Conservation (phyloP, 2,113 vertebrate species). For the Gopherus flavomarginatus region DNA sequence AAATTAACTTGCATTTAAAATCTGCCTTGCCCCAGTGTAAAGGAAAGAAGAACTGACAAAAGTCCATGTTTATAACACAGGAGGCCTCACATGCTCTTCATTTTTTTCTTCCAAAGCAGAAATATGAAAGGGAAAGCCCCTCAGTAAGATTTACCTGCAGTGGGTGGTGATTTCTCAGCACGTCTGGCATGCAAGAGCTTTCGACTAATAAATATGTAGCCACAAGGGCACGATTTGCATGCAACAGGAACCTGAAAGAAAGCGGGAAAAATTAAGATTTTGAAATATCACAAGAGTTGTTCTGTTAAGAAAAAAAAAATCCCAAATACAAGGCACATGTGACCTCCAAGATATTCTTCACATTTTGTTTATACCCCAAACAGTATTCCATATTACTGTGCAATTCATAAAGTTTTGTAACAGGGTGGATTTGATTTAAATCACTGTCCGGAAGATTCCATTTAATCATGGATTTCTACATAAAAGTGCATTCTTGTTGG, state of each 20-base stretch:
- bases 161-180: constrained; percentile 86
- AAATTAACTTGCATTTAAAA: not conserved
- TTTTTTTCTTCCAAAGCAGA: not conserved
- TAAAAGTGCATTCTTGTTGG: too few species aligned
- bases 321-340: not conserved
- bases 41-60: not conserved
- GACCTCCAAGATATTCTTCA: not conserved
- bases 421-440: too few species aligned
- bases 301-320: not conserved
- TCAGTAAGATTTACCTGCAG: constrained; percentile 80
- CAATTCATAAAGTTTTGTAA: not conserved
- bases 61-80: not conserved
- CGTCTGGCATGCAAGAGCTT: constrained; percentile 95
- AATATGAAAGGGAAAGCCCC: not conserved
- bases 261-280: not conserved
- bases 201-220: constrained; percentile 97
- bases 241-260: constrained; percentile 93
- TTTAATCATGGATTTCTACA: too few species aligned
- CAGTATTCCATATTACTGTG: not conserved
- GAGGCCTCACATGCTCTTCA: not conserved
- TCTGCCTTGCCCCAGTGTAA: not conserved
- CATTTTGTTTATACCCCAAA: not conserved
- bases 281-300: not conserved
- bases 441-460: too few species aligned
- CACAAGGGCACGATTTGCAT: constrained; percentile 97